Conservation (phyloP, 2,888 invertebrate genomes). For the Nomada hirtipes region DNA sequence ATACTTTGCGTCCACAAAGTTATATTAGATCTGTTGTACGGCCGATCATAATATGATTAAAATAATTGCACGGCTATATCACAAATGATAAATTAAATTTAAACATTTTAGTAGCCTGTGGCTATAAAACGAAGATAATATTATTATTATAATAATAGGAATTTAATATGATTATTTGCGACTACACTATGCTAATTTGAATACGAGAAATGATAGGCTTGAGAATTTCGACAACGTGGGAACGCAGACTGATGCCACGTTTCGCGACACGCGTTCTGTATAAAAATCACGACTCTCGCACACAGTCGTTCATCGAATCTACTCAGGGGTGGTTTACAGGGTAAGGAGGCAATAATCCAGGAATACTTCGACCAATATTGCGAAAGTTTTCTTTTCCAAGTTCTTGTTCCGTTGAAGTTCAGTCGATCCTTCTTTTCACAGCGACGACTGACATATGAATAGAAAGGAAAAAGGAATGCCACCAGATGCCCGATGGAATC, state of each 20-base stretch:
- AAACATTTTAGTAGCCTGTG: too few relatives aligned
- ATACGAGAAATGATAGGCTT: not conserved
- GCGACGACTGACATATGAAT: constrained; percentile 59
- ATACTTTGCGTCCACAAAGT: too few relatives aligned
- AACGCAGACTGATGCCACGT: constrained; percentile 38
- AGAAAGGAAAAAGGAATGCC: constrained; percentile 45
- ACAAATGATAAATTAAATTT: too few relatives aligned
- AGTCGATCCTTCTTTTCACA: constrained; percentile 51
- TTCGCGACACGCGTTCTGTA: constrained; percentile 54
- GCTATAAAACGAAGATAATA: too few relatives aligned
- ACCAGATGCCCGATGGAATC: constrained; percentile 46
- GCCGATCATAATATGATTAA: too few relatives aligned
- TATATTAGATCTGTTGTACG: too few relatives aligned
- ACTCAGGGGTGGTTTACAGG: constrained; percentile 58
- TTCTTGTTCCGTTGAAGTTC: constrained; percentile 70
- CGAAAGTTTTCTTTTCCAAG: constrained; percentile 73
- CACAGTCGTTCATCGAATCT: constrained; percentile 58
- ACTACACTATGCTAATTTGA: constrained; percentile 16
- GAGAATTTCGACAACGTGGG: constrained; percentile 25
- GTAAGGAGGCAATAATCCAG: constrained; percentile 69
- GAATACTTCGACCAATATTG: constrained; percentile 76
- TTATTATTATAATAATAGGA: too few relatives aligned
- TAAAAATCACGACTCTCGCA: constrained; percentile 61
- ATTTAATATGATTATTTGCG: constrained; percentile 21
- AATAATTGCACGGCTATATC: too few relatives aligned